Evolutionary conservation across 2,888 invertebrate species (phyloP).

Genomic region (Drosophila eohydei): DNA sequence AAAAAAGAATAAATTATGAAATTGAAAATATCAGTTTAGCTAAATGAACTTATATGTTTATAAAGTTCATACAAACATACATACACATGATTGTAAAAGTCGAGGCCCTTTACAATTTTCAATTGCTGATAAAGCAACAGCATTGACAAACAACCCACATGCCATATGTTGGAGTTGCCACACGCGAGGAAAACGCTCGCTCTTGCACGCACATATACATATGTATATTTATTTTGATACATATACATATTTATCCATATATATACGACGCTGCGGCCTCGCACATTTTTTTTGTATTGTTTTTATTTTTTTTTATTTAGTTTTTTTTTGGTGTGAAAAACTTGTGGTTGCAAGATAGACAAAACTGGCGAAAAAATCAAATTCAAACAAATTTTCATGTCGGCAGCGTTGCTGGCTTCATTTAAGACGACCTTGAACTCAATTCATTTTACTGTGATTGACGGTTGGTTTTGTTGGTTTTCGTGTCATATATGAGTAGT

Average conservation of each 20-base stretch:
- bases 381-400: constrained; percentile 59
- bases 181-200: constrained; percentile 68
- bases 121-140: constrained; percentile 57
- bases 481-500: constrained; percentile 32
- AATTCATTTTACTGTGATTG: constrained; percentile 57
- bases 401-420: constrained; percentile 59
- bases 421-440: constrained; percentile 81
- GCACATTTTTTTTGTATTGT: constrained; percentile 50
- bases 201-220: constrained; percentile 6
- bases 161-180: constrained; percentile 77
- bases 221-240: too few species aligned
- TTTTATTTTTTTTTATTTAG: constrained; percentile 19
- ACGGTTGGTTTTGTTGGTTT: constrained; percentile 33
- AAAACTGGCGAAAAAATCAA: constrained; percentile 32
- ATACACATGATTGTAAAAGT: not conserved
- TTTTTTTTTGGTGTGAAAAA: constrained; percentile 67
- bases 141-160: constrained; percentile 37
- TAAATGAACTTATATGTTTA: too few species aligned
- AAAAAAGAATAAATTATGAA: not conserved
- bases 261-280: constrained; percentile 61
- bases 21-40: not conserved
- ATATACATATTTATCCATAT: constrained; percentile 3
- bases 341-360: constrained; percentile 60
- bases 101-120: constrained; percentile 54
- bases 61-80: not conserved